phyloP scores from a whole-genome alignment of 2,797 vertebrate species.

The Myoxocephalus aenaeus region DNA sequence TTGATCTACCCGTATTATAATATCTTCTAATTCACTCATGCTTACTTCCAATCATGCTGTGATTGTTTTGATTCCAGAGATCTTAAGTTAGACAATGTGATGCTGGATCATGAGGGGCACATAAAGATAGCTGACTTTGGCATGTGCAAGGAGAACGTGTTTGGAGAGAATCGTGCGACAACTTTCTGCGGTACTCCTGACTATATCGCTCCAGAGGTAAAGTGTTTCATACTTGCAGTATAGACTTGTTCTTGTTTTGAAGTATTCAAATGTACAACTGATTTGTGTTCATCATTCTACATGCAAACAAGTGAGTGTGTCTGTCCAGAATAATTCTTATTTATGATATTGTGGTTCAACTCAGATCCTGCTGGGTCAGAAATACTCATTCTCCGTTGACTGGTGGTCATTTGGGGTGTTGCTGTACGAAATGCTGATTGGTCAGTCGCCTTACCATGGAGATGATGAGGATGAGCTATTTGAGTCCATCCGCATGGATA shows the following conservation, averaged over 20 bases:
- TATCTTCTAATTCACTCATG: neutral
- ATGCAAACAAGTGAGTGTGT: neutral
- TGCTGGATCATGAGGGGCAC: constrained; percentile 85
- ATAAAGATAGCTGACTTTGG: constrained; percentile 98
- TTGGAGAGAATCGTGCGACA: constrained; percentile 91
- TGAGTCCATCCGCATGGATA: constrained; percentile 96
- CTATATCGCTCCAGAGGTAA: constrained; percentile 97
- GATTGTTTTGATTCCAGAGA: constrained; percentile 73
- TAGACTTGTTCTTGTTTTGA: neutral
- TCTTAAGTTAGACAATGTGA: constrained; percentile 87
- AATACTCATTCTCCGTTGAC: constrained; percentile 98
- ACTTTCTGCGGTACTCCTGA: constrained; percentile 99
- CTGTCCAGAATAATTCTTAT: neutral
- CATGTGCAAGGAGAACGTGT: constrained; percentile 97
- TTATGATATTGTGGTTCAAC: constrained; percentile 10
- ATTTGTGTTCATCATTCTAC: neutral
- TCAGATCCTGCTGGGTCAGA: constrained; percentile 94
- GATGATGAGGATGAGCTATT: constrained; percentile 98
- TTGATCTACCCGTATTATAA: no score
- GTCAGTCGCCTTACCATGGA: constrained; percentile 97
- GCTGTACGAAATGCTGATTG: constrained; percentile 98
- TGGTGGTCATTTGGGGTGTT: constrained; percentile 99
- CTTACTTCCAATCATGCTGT: constrained; percentile 22
- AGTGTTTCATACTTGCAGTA: neutral
- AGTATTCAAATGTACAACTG: neutral